phyloP scores from a whole-genome alignment of 2,888 invertebrate genomes.

The Sabatieria punctata region DNA sequence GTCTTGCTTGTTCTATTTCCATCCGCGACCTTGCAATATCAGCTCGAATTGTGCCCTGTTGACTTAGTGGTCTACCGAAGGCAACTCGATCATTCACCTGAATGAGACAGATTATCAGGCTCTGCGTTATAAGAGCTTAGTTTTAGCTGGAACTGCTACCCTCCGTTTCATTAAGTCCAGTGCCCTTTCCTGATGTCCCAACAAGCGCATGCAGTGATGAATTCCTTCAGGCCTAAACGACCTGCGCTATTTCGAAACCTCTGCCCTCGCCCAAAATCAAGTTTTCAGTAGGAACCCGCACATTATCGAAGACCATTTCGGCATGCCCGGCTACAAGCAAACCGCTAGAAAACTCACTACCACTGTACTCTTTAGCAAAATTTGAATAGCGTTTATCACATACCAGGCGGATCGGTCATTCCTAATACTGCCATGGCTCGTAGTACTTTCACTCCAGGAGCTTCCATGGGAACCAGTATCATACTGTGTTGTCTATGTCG shows the following conservation, averaged over 20 bases:
- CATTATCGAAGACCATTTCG: constrained; percentile 37
- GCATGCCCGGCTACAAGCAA: constrained; percentile 34
- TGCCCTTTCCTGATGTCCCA: constrained; percentile 36
- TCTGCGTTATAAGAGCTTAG: too few relatives aligned
- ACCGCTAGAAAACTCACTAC: background rate
- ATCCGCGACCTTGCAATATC: constrained; percentile 37
- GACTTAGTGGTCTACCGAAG: constrained; percentile 35
- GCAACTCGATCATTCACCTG: constrained; percentile 33
- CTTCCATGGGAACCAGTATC: constrained; percentile 38
- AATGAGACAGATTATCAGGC: too few relatives aligned
- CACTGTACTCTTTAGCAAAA: too few relatives aligned
- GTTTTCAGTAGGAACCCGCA: constrained; percentile 35
- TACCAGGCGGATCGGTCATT: constrained; percentile 35
- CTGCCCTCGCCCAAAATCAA: constrained; percentile 38
- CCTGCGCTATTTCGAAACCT: constrained; percentile 41
- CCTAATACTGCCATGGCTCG: constrained; percentile 36
- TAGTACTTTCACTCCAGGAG: constrained; percentile 34
- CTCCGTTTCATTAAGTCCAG: constrained; percentile 32
- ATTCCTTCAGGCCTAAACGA: constrained; percentile 38
- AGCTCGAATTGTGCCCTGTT: constrained; percentile 35
- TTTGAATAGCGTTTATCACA: too few relatives aligned
- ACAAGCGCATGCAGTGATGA: constrained; percentile 39
- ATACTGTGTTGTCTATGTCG: constrained; percentile 36
- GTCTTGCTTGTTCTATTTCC: constrained; percentile 37
- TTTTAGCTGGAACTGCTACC: too few relatives aligned